A percentile compares a stretch with the other conserved stretches of the same genome.
Conservation (phyloP, 2,113 vertebrate species). For the Petroica traversi region DNA sequence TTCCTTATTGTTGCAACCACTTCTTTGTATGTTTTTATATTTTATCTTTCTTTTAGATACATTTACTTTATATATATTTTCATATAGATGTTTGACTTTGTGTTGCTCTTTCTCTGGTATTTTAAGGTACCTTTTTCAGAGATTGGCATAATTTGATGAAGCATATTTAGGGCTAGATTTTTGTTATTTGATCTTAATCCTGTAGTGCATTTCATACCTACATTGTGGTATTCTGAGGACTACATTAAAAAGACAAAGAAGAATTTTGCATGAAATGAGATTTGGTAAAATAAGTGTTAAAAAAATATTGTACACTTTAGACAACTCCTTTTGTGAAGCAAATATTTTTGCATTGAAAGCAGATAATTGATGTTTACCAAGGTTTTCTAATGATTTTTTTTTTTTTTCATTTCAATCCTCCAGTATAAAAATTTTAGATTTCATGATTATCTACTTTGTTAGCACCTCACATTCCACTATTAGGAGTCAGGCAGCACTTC, state of each 20-base stretch:
- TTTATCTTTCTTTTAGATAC: not conserved
- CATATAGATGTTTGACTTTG: not conserved
- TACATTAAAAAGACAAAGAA: not conserved
- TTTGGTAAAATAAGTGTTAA: not conserved
- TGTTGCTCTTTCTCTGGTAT: not conserved
- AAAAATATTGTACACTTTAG: fast-evolving
- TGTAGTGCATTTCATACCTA: not conserved
- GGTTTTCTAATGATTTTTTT: not conserved
- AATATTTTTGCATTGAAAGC: not conserved
- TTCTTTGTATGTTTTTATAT: not conserved
- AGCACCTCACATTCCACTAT: not conserved
- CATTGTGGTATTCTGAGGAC: not conserved
- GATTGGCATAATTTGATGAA: not conserved
- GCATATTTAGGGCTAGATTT: not conserved
- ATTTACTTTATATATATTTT: not conserved
- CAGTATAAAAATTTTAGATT: not conserved
- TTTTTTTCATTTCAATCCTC: fast-evolving
- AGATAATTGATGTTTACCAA: not conserved
- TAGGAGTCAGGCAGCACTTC: not conserved
- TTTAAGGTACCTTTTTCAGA: not conserved
- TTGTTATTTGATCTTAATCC: not conserved
- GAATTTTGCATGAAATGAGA: not conserved
- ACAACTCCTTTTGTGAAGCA: fast-evolving
- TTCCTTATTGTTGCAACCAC: not conserved
- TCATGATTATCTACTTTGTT: not conserved